These are phyloP conservation scores for Pachyuromys duprasi DNA, from an alignment of 2,797 vertebrate genomes.

Conservation along the genomic window DNA sequence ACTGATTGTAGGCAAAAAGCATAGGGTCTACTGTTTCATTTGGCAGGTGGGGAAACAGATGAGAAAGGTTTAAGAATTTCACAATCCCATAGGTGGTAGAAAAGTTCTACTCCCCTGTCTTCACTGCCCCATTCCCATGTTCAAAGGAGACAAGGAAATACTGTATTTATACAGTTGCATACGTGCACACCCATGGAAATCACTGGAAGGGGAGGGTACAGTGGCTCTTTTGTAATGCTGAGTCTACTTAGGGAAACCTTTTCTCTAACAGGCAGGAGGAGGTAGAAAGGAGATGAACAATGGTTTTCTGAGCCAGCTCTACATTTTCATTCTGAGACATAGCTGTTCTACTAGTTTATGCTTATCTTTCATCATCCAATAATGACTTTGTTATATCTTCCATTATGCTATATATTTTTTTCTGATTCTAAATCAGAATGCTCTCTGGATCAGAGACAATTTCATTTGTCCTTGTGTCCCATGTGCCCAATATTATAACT, in stretches of 20 bases:
- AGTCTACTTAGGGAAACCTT: neutral
- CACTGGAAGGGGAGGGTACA: neutral
- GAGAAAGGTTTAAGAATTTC: neutral
- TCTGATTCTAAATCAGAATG: constrained; percentile 23
- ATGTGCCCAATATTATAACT: neutral
- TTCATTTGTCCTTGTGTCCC: neutral
- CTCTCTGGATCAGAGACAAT: neutral
- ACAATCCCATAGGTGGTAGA: neutral
- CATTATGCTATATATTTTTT: neutral
- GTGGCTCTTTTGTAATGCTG: neutral
- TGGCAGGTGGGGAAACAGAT: neutral
- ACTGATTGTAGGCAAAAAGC: neutral
- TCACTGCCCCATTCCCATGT: neutral
- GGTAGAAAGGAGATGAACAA: neutral
- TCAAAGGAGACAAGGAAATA: neutral
- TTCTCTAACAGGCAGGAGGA: neutral
- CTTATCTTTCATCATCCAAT: neutral
- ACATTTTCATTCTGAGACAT: neutral
- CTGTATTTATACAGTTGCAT: neutral
- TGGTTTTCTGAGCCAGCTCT: neutral
- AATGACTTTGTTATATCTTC: neutral
- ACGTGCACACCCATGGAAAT: neutral
- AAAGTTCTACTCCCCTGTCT: neutral
- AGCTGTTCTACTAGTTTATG: neutral
- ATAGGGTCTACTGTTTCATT: neutral